Evolutionary conservation across 2,888 invertebrate genomes (phyloP).

Genomic region (Agonopterix subpropinquella): DNA sequence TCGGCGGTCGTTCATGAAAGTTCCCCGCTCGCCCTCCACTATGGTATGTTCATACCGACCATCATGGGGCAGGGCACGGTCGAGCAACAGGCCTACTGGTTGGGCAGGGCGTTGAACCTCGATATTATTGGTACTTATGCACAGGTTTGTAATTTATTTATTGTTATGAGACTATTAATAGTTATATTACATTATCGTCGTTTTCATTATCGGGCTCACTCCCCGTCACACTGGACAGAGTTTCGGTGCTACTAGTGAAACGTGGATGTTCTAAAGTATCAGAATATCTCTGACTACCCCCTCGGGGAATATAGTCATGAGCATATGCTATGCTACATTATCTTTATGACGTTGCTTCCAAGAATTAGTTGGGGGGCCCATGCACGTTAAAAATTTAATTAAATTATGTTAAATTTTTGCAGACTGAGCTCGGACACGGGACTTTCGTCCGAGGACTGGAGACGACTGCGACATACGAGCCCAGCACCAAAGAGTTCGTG

Average conservation of each 20-base stretch:
- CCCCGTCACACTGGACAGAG: too few species aligned
- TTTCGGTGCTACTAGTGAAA: too few species aligned
- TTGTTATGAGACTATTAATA: too few species aligned
- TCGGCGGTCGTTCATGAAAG: constrained; percentile 83
- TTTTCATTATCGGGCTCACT: too few species aligned
- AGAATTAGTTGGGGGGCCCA: too few species aligned
- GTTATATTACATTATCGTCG: too few species aligned
- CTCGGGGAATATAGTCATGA: too few species aligned
- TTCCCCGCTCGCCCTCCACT: constrained; percentile 85
- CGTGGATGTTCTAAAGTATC: too few species aligned
- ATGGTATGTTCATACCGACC: constrained; percentile 95
- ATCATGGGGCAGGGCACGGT: constrained; percentile 91
- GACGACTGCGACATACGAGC: constrained; percentile 94
- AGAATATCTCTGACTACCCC: too few species aligned
- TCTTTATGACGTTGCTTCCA: too few species aligned
- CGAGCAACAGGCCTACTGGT: constrained; percentile 93
- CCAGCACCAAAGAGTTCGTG: constrained; percentile 87
- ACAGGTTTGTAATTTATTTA: constrained; percentile 71
- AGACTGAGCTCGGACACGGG: constrained; percentile 96
- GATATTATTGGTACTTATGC: constrained; percentile 96
- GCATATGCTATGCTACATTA: too few species aligned
- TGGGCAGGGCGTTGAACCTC: constrained; percentile 86
- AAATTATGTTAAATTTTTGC: constrained; percentile 15
- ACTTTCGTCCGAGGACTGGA: constrained; percentile 95
- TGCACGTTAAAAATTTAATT: too few species aligned